phyloP scores from a whole-genome alignment of 30 jellyfish, hydroid and myxozoan genomes.

The Rhopilema esculentum region DNA sequence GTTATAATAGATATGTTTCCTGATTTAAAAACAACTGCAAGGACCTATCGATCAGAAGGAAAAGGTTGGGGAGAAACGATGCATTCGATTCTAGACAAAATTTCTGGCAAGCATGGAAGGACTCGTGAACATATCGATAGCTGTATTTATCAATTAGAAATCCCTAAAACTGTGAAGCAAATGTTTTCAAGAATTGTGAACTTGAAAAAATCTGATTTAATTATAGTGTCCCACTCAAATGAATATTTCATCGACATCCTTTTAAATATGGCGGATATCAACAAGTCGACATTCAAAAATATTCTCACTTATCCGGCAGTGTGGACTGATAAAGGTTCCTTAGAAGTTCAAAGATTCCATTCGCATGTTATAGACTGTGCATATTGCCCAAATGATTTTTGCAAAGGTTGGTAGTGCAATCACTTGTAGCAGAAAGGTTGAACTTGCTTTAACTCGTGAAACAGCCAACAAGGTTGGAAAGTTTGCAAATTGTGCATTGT shows the following conservation, averaged over 20 bases:
- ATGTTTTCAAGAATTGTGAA: constrained; percentile 5
- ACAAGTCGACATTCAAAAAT: constrained; percentile 3
- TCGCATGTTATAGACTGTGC: constrained; percentile 20
- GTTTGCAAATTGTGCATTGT: too few relatives aligned
- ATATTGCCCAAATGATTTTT: constrained; percentile 60
- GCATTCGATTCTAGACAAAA: constrained; percentile 26
- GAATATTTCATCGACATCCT: constrained; percentile 59
- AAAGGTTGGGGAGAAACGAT: constrained; percentile 77
- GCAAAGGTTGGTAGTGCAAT: constrained; percentile 54
- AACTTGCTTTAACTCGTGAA: not conserved
- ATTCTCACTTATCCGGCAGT: constrained; percentile 54
- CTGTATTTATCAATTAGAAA: constrained; percentile 7
- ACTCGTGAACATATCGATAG: constrained; percentile 26
- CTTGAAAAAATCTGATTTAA: constrained; percentile 4
- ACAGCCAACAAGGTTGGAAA: too few relatives aligned
- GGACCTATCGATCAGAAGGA: not conserved
- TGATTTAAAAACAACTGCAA: not conserved
- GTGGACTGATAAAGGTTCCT: constrained; percentile 40
- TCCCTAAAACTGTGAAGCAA: constrained; percentile 19
- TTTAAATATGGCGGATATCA: constrained; percentile 12
- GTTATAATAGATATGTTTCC: constrained; percentile 44
- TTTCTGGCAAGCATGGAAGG: constrained; percentile 12
- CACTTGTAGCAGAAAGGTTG: not conserved
- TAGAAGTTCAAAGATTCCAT: constrained; percentile 48
- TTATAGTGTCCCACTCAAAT: constrained; percentile 69